phyloP scores from a whole-genome alignment of 2,113 vertebrate genomes.

The Parotia lawesii region DNA sequence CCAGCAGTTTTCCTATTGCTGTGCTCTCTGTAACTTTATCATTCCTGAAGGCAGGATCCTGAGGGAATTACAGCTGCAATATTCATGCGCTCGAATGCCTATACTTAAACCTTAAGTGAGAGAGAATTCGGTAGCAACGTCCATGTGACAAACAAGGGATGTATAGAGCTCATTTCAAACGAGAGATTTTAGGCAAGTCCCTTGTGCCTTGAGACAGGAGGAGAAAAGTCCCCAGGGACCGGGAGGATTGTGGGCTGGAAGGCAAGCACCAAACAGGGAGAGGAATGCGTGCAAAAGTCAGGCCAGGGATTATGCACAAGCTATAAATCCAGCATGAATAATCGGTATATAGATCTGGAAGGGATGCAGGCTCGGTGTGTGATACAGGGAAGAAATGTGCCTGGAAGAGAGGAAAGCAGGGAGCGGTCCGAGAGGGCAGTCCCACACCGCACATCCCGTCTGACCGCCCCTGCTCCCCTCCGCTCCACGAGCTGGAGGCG shows the following conservation, averaged over 20 bases:
- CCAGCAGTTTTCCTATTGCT: background rate
- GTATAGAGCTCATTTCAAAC: background rate
- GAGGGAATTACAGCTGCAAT: background rate
- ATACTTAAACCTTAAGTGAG: background rate
- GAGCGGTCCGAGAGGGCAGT: background rate
- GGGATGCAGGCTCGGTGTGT: background rate
- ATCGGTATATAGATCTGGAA: background rate
- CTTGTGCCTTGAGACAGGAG: background rate
- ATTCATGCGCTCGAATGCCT: background rate
- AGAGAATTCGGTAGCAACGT: background rate
- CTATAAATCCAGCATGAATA: background rate
- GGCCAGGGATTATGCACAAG: background rate
- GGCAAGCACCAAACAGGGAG: background rate
- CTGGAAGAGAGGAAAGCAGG: background rate
- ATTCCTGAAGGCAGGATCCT: background rate
- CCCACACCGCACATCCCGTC: background rate
- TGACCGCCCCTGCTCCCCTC: background rate
- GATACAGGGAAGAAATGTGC: background rate
- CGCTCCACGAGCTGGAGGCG: background rate
- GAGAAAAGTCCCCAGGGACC: background rate
- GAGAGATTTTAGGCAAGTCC: background rate
- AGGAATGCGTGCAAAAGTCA: background rate
- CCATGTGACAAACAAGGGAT: background rate
- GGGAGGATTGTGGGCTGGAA: background rate
- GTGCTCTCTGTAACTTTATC: slow-evolving; percentile 10